Percentiles rank a stretch among this genome's conserved stretches.
Evolutionary conservation across 2,113 vertebrate species (phyloP).

Genomic region (Lipophrys pholis): DNA sequence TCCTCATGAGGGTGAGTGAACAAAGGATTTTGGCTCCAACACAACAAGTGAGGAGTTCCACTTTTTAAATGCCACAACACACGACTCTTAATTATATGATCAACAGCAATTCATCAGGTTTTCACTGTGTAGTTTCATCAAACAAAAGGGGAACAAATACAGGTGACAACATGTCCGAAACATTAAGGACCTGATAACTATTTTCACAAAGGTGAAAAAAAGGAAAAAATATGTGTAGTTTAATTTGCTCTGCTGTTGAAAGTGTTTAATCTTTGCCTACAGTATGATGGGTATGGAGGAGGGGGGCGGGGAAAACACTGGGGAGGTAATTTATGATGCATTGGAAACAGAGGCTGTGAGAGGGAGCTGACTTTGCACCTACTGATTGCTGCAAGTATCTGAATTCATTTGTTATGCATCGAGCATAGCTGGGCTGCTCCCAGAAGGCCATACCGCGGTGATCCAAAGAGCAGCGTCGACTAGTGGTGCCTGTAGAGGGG

Average conservation of each 20-base stretch:
- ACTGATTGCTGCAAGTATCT: constrained; percentile 99
- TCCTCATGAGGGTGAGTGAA: too few relatives aligned
- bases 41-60: background rate
- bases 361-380: constrained; percentile 98
- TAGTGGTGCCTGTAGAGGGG: constrained; percentile 94
- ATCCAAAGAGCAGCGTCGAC: constrained; percentile 99
- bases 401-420: constrained; percentile 99
- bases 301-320: constrained; percentile 38
- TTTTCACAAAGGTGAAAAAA: constrained; percentile 37
- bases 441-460: constrained; percentile 98
- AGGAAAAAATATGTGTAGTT: constrained; percentile 59
- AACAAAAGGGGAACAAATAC: constrained; percentile 8
- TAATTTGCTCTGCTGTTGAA: constrained; percentile 74
- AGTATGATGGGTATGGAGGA: constrained; percentile 45
- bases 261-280: constrained; percentile 75
- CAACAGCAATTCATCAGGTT: constrained; percentile 5
- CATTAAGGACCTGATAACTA: constrained; percentile 31
- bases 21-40: too few relatives aligned
- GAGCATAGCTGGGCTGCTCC: constrained; percentile 99
- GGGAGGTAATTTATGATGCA: constrained; percentile 83
- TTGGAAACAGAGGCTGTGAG: constrained; percentile 88
- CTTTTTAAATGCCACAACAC: background rate
- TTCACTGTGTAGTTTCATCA: background rate
- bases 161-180: constrained; percentile 35
- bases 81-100: background rate